Base-by-base conservation (phyloP, 2,888 invertebrate genomes). In the Alentia gelatinosa region DNA sequence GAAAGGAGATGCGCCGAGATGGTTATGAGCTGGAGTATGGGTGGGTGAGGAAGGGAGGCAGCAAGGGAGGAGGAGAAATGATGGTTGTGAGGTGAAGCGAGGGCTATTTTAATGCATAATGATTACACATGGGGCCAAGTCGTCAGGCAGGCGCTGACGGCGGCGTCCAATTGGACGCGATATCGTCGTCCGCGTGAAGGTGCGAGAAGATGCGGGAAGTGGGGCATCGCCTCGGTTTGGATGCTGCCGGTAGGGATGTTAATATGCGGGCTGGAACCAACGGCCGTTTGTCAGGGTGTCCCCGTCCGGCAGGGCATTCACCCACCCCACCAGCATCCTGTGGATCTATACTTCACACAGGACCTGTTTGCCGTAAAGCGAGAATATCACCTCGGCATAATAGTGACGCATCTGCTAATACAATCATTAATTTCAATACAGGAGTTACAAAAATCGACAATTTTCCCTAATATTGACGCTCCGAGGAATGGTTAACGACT, bases 21-120 rank as follows among this genome's bases (percentile, higher is more conserved):
- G 74, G 30, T 74, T 74, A 74, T 74, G 74, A 74, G 79, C 15
- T 5, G 63, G 15, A 5, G 63, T 9, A n/a, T 63, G 15, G 12
- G 63, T 5, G 15, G 63, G 63, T n/a, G n/a, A n/a, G n/a, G 63
- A 63, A 63, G 26, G 63, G 15, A n/a, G n/a, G n/a, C n/a, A n/a
- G n/a, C n/a, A n/a, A 15, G 68, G 33, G 26, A 68, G 30, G 26
- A 30, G 68, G 26, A 68, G 63, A 30, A 68, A 37, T 19, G 39
- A n/a, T 37, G 35, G 63, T 5, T 12, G 19, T 35, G 79, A 23
- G 79, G 35, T 79, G 79, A 79, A 39, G 79, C 79, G 79, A 7
- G 79, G 79, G 79, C 23, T 39, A 79, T 79, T 79, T 79, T 79
- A 79, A 79, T 79, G 79, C 79, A 79, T 79, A 79, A 79, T 79